Percentiles rank a stretch among this genome's conserved stretches.
Evolutionary conservation across 35 echinoderm and acorn worm genomes (phyloP).

Genomic region (Stichopus chloronotus): DNA sequence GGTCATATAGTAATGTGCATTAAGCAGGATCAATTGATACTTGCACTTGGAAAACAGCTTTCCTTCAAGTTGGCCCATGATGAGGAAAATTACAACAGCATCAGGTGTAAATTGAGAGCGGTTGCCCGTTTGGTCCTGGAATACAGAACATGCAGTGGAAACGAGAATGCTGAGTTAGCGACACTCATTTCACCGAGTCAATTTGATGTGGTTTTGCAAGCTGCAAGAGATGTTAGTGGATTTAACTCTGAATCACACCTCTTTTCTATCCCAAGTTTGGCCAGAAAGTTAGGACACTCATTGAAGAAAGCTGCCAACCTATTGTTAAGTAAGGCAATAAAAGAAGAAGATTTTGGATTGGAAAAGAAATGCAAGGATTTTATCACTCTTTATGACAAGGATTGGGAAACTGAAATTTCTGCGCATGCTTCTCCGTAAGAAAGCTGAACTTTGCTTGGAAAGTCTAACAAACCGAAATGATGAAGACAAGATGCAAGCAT

Average conservation of each 20-base stretch:
- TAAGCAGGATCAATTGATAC: constrained; percentile 64
- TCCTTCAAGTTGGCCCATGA: constrained; percentile 75
- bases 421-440: constrained; percentile 63
- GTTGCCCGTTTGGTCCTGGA: constrained; percentile 53
- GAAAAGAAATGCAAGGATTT: constrained; percentile 59
- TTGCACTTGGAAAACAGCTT: constrained; percentile 61
- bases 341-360: constrained; percentile 41
- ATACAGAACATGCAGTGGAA: constrained; percentile 40
- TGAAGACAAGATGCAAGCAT: constrained; percentile 18
- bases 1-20: constrained; percentile 51
- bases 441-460: neutral
- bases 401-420: constrained; percentile 69
- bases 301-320: constrained; percentile 72
- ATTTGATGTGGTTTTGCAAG: constrained; percentile 64
- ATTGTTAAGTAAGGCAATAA: constrained; percentile 60
- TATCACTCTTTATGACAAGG: constrained; percentile 54
- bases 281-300: constrained; percentile 77
- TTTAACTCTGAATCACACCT: constrained; percentile 75
- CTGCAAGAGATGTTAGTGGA: constrained; percentile 62
- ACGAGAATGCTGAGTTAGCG: constrained; percentile 49
- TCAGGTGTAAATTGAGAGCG: constrained; percentile 76
- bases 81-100: constrained; percentile 58
- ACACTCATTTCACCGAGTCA: constrained; percentile 60
- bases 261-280: constrained; percentile 71
- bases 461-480: neutral